Evolutionary conservation across 1,140 invertebrate species (phyloP).

Genomic region (Drosophila sproati): DNA sequence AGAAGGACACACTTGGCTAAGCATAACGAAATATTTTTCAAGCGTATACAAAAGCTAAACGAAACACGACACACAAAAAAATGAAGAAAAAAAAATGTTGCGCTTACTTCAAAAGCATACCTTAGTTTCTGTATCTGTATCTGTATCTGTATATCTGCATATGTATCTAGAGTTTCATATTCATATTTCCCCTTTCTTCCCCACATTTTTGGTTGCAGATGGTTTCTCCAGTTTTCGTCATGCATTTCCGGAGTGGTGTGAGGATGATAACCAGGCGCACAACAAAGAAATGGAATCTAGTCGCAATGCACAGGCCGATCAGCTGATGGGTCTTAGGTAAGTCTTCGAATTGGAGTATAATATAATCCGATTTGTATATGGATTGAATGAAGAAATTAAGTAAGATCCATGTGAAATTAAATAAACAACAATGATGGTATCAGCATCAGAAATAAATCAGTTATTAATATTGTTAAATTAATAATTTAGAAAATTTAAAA

Average conservation of each 20-base stretch:
- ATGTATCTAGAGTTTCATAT: conserved; percentile 44
- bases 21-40: conserved; percentile 68
- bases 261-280: conserved; percentile 85
- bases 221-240: conserved; percentile 92
- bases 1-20: conserved; percentile 73
- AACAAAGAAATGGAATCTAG: conserved; percentile 84
- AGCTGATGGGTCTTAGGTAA: conserved; percentile 86
- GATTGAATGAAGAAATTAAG: no score
- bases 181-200: conserved; percentile 9
- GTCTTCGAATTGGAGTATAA: conserved; percentile 3
- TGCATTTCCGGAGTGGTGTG: conserved; percentile 95
- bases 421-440: no score
- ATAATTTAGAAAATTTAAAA: no score
- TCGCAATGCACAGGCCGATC: conserved; percentile 84
- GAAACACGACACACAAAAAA: conserved; percentile 7
- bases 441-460: no score
- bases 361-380: no score
- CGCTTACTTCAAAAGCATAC: conserved; percentile 52
- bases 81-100: conserved; percentile 24
- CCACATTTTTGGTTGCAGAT: conserved; percentile 87
- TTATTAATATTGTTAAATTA: no score
- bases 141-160: conserved; percentile 40
- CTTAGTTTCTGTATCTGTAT: conserved; percentile 18
- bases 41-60: conserved; percentile 32
- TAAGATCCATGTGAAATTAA: no score